phyloP scores from a whole-genome alignment of 2,888 invertebrate species.

The Strigamia crassipes region DNA sequence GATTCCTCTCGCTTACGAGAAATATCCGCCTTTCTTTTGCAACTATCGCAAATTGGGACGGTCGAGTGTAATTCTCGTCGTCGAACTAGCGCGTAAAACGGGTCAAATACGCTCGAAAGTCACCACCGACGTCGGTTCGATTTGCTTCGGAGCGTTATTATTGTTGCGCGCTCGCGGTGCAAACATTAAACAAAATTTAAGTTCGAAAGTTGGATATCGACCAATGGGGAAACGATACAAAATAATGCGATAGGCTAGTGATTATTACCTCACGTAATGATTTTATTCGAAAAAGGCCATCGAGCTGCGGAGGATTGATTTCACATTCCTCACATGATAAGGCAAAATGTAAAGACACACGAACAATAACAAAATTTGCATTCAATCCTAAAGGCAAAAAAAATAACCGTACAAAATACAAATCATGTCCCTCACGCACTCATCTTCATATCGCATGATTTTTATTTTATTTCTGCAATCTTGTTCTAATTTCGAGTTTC shows the following conservation, averaged over 20 bases:
- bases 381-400: not conserved
- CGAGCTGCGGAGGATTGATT: not conserved
- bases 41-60: not conserved
- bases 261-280: conserved; percentile 7
- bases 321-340: not conserved
- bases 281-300: conserved; percentile 3
- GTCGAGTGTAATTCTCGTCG: too few species aligned
- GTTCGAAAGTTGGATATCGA: too few species aligned
- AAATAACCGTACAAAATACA: not conserved
- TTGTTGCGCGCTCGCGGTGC: too few species aligned
- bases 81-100: too few species aligned
- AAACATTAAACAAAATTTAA: too few species aligned
- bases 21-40: not conserved
- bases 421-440: not conserved
- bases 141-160: too few species aligned
- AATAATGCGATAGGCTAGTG: too few species aligned
- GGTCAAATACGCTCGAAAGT: too few species aligned
- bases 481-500: not conserved
- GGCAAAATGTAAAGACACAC: not conserved
- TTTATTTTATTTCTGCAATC: too few species aligned
- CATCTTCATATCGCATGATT: not conserved
- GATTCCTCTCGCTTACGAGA: not conserved
- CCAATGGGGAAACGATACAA: too few species aligned
- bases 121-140: too few species aligned
- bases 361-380: not conserved